These are phyloP conservation scores for Dallia pectoralis DNA, from an alignment of 2,797 vertebrate species.

Conservation along the genomic window DNA sequence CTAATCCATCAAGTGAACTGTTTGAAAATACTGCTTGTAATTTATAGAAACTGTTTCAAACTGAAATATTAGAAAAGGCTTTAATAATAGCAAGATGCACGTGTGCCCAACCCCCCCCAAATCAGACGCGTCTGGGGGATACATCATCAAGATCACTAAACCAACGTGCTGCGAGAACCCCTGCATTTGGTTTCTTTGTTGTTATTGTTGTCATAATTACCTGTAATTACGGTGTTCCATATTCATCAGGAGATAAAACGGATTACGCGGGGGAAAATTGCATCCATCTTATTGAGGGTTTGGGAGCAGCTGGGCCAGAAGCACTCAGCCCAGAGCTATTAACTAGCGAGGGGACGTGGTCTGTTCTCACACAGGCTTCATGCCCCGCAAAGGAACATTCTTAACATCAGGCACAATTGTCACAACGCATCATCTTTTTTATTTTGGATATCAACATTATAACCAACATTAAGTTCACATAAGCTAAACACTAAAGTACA, in stretches of 20 bases:
- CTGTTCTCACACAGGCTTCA: constrained; percentile 20
- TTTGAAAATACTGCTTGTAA: background rate
- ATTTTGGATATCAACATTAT: background rate
- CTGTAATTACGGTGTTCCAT: constrained; percentile 81
- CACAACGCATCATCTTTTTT: background rate
- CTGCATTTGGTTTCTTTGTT: constrained; percentile 71
- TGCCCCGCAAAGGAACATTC: constrained; percentile 1
- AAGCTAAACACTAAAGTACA: background rate
- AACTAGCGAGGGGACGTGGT: constrained; percentile 14
- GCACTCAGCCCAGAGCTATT: constrained; percentile 18
- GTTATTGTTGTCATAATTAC: constrained; percentile 78
- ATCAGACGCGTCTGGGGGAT: constrained; percentile 29
- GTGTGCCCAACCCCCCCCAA: background rate
- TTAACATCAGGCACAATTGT: background rate
- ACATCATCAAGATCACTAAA: constrained; percentile 56
- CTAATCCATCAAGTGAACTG: background rate
- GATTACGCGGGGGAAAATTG: constrained; percentile 64
- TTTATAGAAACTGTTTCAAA: background rate
- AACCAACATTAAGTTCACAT: background rate
- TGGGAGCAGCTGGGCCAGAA: constrained; percentile 64
- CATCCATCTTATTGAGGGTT: constrained; percentile 57
- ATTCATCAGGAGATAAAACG: constrained; percentile 82
- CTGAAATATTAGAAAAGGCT: background rate
- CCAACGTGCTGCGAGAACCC: constrained; percentile 41
- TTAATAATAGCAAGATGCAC: background rate